phyloP scores from a whole-genome alignment of 2,113 vertebrate genomes.

The Laticauda laticaudata region DNA sequence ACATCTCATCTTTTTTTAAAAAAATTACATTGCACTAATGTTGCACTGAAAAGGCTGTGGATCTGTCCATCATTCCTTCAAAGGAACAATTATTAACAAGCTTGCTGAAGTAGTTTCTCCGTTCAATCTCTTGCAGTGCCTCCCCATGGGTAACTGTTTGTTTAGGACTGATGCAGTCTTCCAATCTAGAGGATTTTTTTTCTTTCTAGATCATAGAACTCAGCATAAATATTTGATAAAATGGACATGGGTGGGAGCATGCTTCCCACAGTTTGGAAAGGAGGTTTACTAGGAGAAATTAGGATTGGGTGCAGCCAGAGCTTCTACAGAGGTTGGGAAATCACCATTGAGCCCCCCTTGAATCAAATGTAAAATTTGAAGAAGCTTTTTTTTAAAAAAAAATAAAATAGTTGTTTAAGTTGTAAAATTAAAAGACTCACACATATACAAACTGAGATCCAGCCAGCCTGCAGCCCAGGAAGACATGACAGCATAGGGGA shows the following conservation, averaged over 20 bases:
- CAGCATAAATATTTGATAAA: neutral
- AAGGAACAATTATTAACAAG: neutral
- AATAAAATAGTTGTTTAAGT: neutral
- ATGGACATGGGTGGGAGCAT: neutral
- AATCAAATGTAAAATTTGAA: neutral
- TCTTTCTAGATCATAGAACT: neutral
- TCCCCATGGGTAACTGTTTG: neutral
- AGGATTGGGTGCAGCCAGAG: neutral
- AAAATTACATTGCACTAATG: neutral
- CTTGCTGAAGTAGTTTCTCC: neutral
- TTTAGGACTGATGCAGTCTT: neutral
- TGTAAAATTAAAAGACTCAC: neutral
- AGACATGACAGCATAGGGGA: neutral
- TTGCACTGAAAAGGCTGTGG: neutral
- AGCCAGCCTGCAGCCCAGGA: neutral
- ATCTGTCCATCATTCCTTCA: neutral
- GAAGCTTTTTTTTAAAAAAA: neutral
- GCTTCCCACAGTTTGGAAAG: neutral
- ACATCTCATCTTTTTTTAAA: neutral
- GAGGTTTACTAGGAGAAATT: neutral
- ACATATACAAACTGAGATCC: neutral
- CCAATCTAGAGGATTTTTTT: neutral
- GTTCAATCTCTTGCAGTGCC: neutral
- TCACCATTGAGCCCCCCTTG: neutral
- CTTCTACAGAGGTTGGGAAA: neutral